A percentile compares a stretch with the other conserved stretches of the same genome.
These are phyloP conservation scores for Diloba caeruleocephala DNA, from an alignment of 2,888 invertebrate genomes.

Conservation along the genomic window DNA sequence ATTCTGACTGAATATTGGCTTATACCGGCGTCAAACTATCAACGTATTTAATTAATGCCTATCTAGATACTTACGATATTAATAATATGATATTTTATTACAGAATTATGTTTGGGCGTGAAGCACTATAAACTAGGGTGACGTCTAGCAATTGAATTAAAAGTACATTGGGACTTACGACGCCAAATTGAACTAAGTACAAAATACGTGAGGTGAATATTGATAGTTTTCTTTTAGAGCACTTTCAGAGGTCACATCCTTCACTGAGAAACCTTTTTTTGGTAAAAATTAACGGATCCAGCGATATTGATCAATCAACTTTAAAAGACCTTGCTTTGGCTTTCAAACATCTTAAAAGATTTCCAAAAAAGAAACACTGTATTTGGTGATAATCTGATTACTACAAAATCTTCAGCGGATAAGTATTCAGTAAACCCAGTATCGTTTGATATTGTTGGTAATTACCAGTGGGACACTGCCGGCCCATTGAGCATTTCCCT, in stretches of 20 bases:
- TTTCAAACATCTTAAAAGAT: constrained; percentile 3
- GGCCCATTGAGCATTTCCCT: constrained; percentile 95
- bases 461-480: constrained; percentile 95
- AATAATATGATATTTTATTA: constrained; percentile 30
- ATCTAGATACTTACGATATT: constrained; percentile 23
- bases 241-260: constrained; percentile 26
- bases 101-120: constrained; percentile 22
- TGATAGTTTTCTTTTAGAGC: constrained; percentile 30
- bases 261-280: constrained; percentile 14
- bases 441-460: not conserved
- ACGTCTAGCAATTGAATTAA: constrained; percentile 41
- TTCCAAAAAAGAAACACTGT: constrained; percentile 1
- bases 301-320: constrained; percentile 32
- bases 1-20: constrained; percentile 7
- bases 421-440: not conserved
- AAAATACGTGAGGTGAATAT: constrained; percentile 44
- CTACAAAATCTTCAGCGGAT: constrained; percentile 20
- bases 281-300: constrained; percentile 29
- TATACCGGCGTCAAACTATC: not conserved
- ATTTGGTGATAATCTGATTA: not conserved
- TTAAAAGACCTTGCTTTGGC: too few species aligned
- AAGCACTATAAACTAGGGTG: constrained; percentile 15
- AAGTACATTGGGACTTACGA: constrained; percentile 23
- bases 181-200: constrained; percentile 40
- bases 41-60: constrained; percentile 13